Evolutionary conservation across 2,113 vertebrate genomes (phyloP).

Genomic region (Ophthalmolycus amberensis): DNA sequence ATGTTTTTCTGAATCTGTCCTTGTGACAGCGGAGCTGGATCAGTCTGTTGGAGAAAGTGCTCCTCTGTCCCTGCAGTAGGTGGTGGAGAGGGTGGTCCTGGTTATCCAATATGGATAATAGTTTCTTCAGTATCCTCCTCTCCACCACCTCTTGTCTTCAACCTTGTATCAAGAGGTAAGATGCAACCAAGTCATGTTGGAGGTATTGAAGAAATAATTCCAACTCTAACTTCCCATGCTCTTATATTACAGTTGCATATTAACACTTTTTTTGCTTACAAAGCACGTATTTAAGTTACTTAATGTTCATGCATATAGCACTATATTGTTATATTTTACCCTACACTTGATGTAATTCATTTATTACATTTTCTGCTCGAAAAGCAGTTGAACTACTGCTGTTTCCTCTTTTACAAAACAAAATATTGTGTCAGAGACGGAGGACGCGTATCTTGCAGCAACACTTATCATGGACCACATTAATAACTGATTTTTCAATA

Average conservation of each 20-base stretch:
- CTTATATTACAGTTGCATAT: neutral
- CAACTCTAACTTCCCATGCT: neutral
- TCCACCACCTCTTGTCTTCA: too few relatives aligned
- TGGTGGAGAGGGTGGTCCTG: too few relatives aligned
- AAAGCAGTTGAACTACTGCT: neutral
- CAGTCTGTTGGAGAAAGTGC: too few relatives aligned
- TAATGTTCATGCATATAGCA: neutral
- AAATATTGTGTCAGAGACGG: neutral
- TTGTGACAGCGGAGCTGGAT: too few relatives aligned
- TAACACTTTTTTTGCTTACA: neutral
- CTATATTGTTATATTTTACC: neutral
- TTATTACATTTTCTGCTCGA: neutral
- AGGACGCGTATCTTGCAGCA: too few relatives aligned
- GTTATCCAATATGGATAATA: too few relatives aligned
- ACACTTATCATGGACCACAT: too few relatives aligned
- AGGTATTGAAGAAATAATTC: neutral
- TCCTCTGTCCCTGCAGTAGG: too few relatives aligned
- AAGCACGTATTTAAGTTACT: neutral
- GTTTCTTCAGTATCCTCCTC: too few relatives aligned
- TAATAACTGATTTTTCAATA: neutral
- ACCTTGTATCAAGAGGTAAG: neutral
- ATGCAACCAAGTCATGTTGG: neutral
- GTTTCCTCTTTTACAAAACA: conserved; percentile 7
- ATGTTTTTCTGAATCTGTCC: too few relatives aligned
- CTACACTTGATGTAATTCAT: neutral